Percentiles rank a stretch among this genome's conserved stretches.
Evolutionary conservation across 1,140 invertebrate genomes (phyloP).

Genomic region (Medauroidea extradentata): DNA sequence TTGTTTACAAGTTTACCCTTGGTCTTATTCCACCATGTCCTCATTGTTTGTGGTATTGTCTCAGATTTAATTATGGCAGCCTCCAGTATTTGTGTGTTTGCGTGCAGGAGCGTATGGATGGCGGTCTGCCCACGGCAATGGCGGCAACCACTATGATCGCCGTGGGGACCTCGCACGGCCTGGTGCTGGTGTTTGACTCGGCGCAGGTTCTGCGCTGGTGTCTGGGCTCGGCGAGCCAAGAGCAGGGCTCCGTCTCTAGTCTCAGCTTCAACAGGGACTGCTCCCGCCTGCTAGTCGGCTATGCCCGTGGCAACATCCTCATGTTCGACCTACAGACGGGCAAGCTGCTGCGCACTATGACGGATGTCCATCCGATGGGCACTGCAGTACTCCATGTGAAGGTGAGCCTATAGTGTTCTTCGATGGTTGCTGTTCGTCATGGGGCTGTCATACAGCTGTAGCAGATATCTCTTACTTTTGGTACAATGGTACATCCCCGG

Average conservation of each 20-base stretch:
- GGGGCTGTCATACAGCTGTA: no score
- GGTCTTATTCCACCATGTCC: no score
- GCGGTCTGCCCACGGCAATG: constrained; percentile 79
- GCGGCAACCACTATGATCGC: constrained; percentile 75
- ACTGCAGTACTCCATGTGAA: constrained; percentile 82
- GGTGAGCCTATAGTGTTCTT: constrained; percentile 50
- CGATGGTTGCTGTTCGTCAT: no score
- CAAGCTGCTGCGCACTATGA: constrained; percentile 72
- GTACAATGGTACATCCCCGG: no score
- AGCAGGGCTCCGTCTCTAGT: constrained; percentile 68
- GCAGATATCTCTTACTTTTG: no score
- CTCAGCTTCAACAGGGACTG: constrained; percentile 85
- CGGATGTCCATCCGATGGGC: constrained; percentile 80
- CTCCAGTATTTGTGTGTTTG: constrained; percentile 30
- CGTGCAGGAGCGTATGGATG: constrained; percentile 76
- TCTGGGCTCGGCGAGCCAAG: constrained; percentile 58
- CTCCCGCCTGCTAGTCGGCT: constrained; percentile 78
- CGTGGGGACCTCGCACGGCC: constrained; percentile 89
- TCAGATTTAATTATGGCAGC: no score
- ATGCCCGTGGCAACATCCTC: constrained; percentile 79
- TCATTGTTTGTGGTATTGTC: no score
- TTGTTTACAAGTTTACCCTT: no score
- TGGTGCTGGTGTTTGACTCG: constrained; percentile 84
- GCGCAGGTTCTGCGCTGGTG: constrained; percentile 83
- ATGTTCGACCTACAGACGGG: constrained; percentile 77